Percentiles rank a stretch among this genome's conserved stretches.
These are phyloP conservation scores for Sepiola atlantica DNA, from an alignment of 2,888 invertebrate species.

Conservation along the genomic window DNA sequence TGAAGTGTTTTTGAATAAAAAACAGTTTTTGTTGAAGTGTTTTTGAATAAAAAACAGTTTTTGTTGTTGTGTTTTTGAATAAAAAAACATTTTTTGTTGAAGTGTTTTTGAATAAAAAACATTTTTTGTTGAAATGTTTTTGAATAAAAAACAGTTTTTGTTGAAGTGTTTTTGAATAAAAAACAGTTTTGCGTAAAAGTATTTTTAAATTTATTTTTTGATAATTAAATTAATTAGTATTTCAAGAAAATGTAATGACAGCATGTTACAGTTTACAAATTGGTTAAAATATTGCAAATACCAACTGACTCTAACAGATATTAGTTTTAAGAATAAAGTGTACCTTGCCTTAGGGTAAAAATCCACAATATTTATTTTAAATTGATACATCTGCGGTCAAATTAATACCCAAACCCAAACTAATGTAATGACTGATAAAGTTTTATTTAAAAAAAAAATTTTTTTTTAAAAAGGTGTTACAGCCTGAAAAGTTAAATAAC, in stretches of 20 bases:
- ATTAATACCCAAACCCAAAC: background rate
- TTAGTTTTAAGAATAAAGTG: background rate
- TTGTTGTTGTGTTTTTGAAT: no score
- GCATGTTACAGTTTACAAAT: background rate
- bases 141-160: no score
- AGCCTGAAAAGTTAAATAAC: background rate
- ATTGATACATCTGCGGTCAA: background rate
- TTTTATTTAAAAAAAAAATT: background rate
- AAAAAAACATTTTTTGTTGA: no score
- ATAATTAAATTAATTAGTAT: background rate
- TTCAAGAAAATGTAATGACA: background rate
- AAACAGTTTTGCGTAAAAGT: no score
- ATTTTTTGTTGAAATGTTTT: no score
- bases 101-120: no score
- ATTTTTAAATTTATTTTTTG: no score
- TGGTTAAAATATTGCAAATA: background rate
- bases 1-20: no score
- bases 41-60: no score
- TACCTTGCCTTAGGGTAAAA: constrained; percentile 23
- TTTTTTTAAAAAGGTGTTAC: no score
- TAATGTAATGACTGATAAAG: background rate
- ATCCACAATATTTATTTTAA: background rate
- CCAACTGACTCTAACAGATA: background rate
- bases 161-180: no score
- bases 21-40: no score